These are phyloP conservation scores for Sclerodermus sp. DNA, from an alignment of 2,888 invertebrate genomes.

Conservation along the genomic window DNA sequence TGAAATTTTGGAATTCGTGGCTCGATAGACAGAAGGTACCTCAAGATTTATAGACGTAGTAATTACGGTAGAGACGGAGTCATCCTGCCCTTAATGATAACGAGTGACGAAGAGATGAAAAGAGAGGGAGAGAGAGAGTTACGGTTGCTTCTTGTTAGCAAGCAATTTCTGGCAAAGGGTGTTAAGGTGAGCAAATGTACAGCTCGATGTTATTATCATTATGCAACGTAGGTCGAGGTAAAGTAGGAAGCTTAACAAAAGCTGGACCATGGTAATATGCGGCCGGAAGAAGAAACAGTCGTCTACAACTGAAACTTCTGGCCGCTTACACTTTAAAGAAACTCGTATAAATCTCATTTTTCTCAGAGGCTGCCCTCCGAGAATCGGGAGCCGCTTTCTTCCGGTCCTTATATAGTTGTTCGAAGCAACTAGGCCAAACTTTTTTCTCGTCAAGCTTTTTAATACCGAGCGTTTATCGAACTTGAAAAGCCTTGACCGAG, in stretches of 20 bases:
- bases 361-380: slow-evolving; percentile 23
- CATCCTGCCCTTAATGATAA: no score
- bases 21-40: no score
- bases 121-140: slow-evolving; percentile 1
- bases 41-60: no score
- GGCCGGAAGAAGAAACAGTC: slow-evolving; percentile 36
- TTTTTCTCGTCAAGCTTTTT: slow-evolving; percentile 42
- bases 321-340: slow-evolving; percentile 49
- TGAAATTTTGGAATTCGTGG: no score
- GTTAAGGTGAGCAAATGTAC: no score
- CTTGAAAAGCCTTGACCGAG: slow-evolving; percentile 12
- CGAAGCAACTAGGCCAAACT: slow-evolving; percentile 42
- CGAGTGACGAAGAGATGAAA: no score
- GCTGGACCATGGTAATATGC: slow-evolving; percentile 27
- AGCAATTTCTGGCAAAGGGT: no score
- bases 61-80: no score
- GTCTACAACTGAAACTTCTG: slow-evolving; percentile 44
- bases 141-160: background rate
- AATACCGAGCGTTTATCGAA: slow-evolving; percentile 47
- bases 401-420: background rate
- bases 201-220: background rate
- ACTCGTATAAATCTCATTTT: slow-evolving; percentile 53
- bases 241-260: slow-evolving; percentile 25
- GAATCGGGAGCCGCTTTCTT: slow-evolving; percentile 8
- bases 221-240: background rate